Evolutionary conservation across 2,113 vertebrate species (phyloP).

Genomic region (Astatotilapia flaviijosephi): DNA sequence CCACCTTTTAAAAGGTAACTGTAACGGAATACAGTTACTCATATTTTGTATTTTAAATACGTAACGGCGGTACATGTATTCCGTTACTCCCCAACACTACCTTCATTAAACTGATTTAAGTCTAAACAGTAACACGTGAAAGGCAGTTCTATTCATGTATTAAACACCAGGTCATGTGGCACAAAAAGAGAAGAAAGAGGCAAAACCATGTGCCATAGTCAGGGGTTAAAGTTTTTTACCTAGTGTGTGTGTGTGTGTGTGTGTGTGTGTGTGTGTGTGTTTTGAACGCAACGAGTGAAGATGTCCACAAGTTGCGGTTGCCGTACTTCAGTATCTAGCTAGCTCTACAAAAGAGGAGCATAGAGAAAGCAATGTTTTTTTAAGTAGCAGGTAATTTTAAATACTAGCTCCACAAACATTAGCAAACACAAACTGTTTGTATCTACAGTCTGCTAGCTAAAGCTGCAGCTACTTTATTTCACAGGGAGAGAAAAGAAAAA

Average conservation of each 20-base stretch:
- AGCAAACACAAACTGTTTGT: neutral
- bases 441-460: neutral
- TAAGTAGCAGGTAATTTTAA: neutral
- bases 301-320: neutral
- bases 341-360: neutral
- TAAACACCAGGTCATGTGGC: neutral
- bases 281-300: neutral
- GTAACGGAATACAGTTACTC: neutral
- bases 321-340: neutral
- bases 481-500: neutral
- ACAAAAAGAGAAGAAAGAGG: neutral
- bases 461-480: neutral
- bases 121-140: neutral
- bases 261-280: neutral
- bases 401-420: neutral
- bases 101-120: neutral
- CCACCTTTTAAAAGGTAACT: rapidly evolving
- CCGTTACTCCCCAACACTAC: rapidly evolving
- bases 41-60: neutral
- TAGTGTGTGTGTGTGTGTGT: neutral
- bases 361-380: neutral
- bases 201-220: neutral
- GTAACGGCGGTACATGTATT: neutral
- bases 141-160: rapidly evolving
- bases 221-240: neutral